Evolutionary conservation across 2,888 invertebrate genomes (phyloP).

Genomic region (Leptogaster cylindrica): DNA sequence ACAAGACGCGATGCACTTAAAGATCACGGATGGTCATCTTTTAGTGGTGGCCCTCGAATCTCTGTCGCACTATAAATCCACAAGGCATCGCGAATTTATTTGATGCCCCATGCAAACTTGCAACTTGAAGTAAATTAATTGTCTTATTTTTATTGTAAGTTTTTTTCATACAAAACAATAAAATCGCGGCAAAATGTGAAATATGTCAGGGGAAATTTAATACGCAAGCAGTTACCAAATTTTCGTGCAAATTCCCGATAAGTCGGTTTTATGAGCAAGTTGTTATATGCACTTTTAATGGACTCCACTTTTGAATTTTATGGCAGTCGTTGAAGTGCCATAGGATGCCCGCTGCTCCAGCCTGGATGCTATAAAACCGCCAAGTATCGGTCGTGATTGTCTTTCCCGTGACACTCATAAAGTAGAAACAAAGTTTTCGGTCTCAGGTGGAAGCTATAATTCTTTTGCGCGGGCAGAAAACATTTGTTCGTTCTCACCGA

Average conservation of each 20-base stretch:
- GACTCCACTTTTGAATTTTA: conserved; percentile 33
- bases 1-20: conserved; percentile 2
- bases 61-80: conserved; percentile 24
- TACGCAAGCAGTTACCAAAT: conserved; percentile 29
- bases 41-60: not conserved
- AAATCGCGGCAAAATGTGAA: conserved; percentile 25
- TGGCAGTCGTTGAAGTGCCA: conserved; percentile 25
- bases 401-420: not conserved
- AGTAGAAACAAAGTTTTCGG: conserved; percentile 9
- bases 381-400: not conserved
- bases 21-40: conserved; percentile 1
- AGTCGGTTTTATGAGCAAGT: conserved; percentile 2
- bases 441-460: no score
- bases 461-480: no score
- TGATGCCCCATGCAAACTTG: conserved; percentile 7
- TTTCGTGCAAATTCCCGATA: conserved; percentile 20
- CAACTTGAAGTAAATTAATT: not conserved
- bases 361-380: not conserved
- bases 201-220: conserved; percentile 34
- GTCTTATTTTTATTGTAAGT: no score
- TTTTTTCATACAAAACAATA: no score
- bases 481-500: no score
- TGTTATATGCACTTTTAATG: conserved; percentile 35
- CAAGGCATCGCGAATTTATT: conserved; percentile 15
- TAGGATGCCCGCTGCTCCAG: conserved; percentile 15